Conservation (phyloP, 2,797 vertebrate genomes). For the Platyrinchus mystaceus region DNA sequence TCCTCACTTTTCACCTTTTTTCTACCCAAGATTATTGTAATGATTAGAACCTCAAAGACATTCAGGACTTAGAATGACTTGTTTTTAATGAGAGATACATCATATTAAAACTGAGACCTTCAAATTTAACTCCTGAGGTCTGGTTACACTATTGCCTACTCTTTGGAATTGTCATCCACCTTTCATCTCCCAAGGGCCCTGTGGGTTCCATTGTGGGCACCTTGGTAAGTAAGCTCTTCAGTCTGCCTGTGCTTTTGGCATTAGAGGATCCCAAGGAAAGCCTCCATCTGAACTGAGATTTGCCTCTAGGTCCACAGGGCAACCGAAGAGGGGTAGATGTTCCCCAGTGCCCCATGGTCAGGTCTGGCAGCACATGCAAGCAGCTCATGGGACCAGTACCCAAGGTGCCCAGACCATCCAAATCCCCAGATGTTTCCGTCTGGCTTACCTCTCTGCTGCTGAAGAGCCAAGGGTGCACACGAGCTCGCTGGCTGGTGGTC, state of each 20-base stretch:
- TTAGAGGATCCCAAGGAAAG: not conserved
- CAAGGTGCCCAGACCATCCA: accelerated
- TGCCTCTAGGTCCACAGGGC: not conserved
- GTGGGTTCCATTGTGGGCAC: not conserved
- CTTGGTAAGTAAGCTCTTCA: not conserved
- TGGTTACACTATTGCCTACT: not conserved
- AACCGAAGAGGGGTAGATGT: not conserved
- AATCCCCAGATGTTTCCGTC: not conserved
- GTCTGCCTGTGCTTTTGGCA: not conserved
- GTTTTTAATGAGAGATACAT: not conserved
- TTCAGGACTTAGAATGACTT: not conserved
- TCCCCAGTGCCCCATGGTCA: accelerated
- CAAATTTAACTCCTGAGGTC: not conserved
- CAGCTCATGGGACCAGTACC: not conserved
- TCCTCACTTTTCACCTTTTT: not conserved
- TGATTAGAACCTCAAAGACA: not conserved
- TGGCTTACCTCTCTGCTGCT: constrained; percentile 29
- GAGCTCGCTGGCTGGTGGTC: not conserved
- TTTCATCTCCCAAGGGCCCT: not conserved
- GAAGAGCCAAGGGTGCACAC: not conserved
- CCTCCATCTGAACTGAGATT: not conserved
- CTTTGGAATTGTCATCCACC: not conserved
- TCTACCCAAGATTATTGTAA: not conserved
- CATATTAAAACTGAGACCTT: not conserved
- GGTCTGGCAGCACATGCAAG: accelerated